Percentiles rank a stretch among this genome's conserved stretches.
Conservation (phyloP, 2,113 vertebrate genomes). For the Phyllostomus discolor region DNA sequence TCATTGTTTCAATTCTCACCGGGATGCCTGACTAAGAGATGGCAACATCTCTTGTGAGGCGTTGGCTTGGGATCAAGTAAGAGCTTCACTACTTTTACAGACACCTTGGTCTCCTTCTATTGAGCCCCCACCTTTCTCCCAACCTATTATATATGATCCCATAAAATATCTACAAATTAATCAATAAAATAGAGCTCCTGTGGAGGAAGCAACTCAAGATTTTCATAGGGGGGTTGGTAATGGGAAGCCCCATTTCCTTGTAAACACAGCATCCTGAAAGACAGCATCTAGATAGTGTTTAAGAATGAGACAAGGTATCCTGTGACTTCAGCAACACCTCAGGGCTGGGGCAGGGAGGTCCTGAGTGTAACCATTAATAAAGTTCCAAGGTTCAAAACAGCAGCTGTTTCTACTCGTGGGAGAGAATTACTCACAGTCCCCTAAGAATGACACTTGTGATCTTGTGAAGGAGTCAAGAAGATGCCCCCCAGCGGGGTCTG, state of each 20-base stretch:
- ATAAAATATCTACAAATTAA: not conserved
- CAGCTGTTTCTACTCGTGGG: not conserved
- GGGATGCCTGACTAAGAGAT: not conserved
- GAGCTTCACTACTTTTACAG: not conserved
- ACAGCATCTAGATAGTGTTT: not conserved
- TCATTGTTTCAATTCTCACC: slow-evolving; percentile 39
- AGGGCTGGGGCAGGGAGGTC: not conserved
- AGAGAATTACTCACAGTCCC: not conserved
- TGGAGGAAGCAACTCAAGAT: not conserved
- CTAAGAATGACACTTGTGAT: not conserved
- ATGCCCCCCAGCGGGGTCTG: not conserved
- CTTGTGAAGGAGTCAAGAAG: not conserved
- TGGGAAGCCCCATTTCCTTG: not conserved
- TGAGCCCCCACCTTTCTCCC: not conserved
- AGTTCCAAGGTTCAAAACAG: not conserved
- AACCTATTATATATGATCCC: not conserved
- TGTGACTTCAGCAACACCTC: not conserved
- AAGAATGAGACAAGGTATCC: not conserved
- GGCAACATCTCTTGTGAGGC: slow-evolving; percentile 7
- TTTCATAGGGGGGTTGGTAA: not conserved
- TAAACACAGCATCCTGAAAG: not conserved
- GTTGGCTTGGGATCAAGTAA: not conserved
- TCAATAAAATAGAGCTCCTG: not conserved
- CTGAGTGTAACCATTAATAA: not conserved
- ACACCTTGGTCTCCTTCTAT: not conserved